Evolutionary conservation across 2,888 invertebrate genomes (phyloP).

Genomic region (Cosmia trapezina): DNA sequence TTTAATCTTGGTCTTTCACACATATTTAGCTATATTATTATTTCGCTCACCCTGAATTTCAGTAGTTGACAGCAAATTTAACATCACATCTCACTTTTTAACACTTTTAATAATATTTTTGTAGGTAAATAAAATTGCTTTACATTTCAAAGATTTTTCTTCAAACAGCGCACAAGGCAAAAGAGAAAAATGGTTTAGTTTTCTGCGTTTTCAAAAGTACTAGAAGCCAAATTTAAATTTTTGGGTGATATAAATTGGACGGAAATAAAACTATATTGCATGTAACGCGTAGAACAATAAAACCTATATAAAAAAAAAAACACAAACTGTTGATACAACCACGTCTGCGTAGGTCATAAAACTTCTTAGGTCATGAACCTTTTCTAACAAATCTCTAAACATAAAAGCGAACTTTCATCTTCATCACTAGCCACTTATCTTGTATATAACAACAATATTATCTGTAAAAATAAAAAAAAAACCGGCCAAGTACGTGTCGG

Average conservation of each 20-base stretch:
- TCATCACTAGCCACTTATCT: constrained; percentile 20
- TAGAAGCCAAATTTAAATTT: neutral
- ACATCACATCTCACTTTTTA: neutral
- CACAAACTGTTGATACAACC: neutral
- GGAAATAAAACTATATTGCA: neutral
- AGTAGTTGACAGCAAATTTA: neutral
- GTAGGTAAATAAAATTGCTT: neutral
- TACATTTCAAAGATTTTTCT: neutral
- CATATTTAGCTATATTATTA: neutral
- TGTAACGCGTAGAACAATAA: neutral
- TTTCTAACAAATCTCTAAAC: neutral
- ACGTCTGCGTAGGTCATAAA: neutral
- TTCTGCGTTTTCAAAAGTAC: neutral
- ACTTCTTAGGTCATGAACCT: constrained; percentile 3
- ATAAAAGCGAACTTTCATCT: constrained; percentile 6
- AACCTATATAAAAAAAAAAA: neutral
- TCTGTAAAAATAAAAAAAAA: constrained; percentile 32
- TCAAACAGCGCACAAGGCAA: neutral
- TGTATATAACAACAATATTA: constrained; percentile 21
- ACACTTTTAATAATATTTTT: no score
- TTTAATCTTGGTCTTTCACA: neutral
- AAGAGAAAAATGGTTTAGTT: neutral
- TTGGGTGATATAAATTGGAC: no score
- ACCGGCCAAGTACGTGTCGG: no score
- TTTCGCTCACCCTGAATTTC: neutral